These are phyloP conservation scores for Myotis yumanensis DNA, from an alignment of 2,113 vertebrate species.

Conservation along the genomic window DNA sequence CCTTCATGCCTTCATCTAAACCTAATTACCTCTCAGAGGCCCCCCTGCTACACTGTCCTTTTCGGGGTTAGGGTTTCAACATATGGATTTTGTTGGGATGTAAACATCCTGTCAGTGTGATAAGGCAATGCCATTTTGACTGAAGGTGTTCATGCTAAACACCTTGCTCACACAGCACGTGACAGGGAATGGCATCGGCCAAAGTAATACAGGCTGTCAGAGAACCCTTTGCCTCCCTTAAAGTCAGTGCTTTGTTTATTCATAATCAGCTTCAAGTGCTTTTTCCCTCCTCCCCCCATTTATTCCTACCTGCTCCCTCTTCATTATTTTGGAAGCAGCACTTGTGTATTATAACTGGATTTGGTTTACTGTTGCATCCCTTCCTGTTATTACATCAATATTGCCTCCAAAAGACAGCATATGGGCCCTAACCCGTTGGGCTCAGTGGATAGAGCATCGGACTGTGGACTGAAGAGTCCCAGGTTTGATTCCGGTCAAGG, in stretches of 20 bases:
- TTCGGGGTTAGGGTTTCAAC: background rate
- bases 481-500: no score
- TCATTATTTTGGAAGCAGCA: background rate
- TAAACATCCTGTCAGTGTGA: background rate
- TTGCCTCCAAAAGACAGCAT: slow-evolving; percentile 43
- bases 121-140: background rate
- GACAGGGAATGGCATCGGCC: no score
- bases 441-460: no score
- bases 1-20: background rate
- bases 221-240: background rate
- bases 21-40: background rate
- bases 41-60: no score
- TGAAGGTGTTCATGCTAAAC: background rate
- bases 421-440: background rate
- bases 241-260: background rate
- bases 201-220: background rate
- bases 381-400: background rate
- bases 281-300: background rate
- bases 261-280: background rate
- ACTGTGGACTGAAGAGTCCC: no score
- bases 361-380: background rate
- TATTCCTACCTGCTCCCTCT: rapidly evolving
- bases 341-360: background rate
- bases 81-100: background rate
- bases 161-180: background rate